Evolutionary conservation across 1,140 invertebrate species (phyloP), one percentile per base, ranked within the genome.

Genomic region (Drosophila burlai): DNA sequence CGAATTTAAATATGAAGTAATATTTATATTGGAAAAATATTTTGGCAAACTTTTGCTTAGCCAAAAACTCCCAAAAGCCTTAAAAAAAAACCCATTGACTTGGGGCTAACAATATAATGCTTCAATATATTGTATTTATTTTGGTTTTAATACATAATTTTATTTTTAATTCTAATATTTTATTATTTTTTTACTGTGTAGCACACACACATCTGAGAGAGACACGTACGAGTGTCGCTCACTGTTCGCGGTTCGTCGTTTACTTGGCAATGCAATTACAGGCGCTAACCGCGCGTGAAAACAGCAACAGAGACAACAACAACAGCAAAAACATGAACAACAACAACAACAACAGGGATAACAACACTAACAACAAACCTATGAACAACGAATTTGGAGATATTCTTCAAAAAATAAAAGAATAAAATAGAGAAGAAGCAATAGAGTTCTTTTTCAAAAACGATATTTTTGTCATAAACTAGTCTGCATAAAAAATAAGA

Each of bases 231-330:
- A 43, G 65, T 76, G 64, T 68, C 69, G 58, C 62, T 67, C 81
- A 55, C 77, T 74, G 67, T 83, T 78, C 75, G 83, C 68, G 81
- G 73, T 75, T 83, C 84, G 84, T 81, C 83, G 84, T 89, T 87
- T 89, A 89, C 83, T 89, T 87, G 84, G 84, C 84, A 87, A 89
- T 89, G 84, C 84, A 87, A 87, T 89, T 87, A 87, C 84, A 83
- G 84, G 77, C 81, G 84, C 85, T 89, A 89, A 87, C 84, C 84
- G 84, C 84, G 84, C 84, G 81, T 87, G 84, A 87, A 87, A 89
- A 87, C 81, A 83, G 84, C 84, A 87, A 67, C 65, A 82, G 57
- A 52, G 74, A 43, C 50, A 52, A 55, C 50, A 80, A 68, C 72
- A 80, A 67, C 64, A 72, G 13, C 64, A 52, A 7, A 6, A 31